Evolutionary conservation across 2,113 vertebrate species (phyloP).

Genomic region (Nipponia nippon): DNA sequence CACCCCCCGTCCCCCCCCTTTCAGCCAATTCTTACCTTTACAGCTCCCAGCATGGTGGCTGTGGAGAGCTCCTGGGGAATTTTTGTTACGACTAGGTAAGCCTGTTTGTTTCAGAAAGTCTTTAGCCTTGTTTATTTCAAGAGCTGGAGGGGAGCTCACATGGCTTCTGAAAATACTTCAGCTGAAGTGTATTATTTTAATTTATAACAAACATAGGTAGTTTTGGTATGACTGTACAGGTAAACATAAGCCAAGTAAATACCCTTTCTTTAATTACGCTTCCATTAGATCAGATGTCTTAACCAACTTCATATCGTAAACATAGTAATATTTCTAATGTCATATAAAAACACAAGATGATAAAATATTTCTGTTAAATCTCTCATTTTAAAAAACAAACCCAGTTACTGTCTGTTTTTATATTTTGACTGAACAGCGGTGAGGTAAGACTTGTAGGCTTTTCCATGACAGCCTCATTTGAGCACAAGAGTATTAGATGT

Average conservation of each 20-base stretch:
- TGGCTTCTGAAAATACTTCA: not conserved
- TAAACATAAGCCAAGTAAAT: not conserved
- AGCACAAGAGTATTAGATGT: not conserved
- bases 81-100: not conserved
- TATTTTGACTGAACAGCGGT: not conserved
- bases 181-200: not conserved
- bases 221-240: not conserved
- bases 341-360: not conserved
- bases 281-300: not conserved
- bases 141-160: not conserved
- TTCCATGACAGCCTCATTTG: not conserved
- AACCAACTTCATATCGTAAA: not conserved
- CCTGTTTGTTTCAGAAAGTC: not conserved
- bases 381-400: not conserved
- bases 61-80: not conserved
- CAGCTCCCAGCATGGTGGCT: not conserved
- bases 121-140: conserved; percentile 4
- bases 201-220: not conserved
- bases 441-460: not conserved
- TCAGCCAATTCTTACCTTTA: not conserved
- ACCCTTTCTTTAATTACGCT: not conserved
- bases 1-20: not conserved
- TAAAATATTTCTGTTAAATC: not conserved
- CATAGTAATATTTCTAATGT: not conserved
- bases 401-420: not conserved